Base-by-base conservation (phyloP, 2,888 invertebrate species). In the Catotricha subobsoleta region DNA sequence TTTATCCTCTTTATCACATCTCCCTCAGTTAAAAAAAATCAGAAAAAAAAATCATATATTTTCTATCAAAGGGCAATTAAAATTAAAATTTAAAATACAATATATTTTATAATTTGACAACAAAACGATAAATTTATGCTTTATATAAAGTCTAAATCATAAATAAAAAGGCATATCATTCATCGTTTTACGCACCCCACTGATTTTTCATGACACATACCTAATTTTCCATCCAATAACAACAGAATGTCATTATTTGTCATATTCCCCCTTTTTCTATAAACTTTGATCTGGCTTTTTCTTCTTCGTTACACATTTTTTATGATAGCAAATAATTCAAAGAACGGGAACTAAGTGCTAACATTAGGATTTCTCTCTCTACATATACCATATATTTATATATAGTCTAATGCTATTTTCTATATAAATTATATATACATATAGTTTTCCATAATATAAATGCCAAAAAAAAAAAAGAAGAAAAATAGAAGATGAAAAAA, bases 151-250 rank as follows among this genome's bases (percentile, higher is more conserved):
- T n/a, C n/a, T n/a, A n/a, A n/a, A n/a, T n/a, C n/a, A n/a, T n/a
- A n/a, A n/a, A n/a, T n/a, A n/a, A n/a, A n/a, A n/a, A n/a, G n/a
- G n/a, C n/a, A n/a, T n/a, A 36, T 36, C 21, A 36, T 36, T 25
- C 19, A 36, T 36, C 36, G 23, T 23, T 36, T 36, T 36, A 36
- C 15, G 10, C 36, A 36, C 36, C 36, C 36, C 25, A 36, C 36
- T 23, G 36, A 36, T 36, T 36, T 36, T 36, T 25, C 23, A 23
- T 36, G 36, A 36, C 36, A 36, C 23, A 36, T 36, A 36, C 36
- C 36, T 36, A 36, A 36, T 36, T 36, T 36, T 36, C 36, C 23
- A 36, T 36, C 36, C 36, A 36, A 36, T 36, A 36, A 36, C 36
- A 36, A 25, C 21, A 36, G 10, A 36, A 20, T 36, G 23, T 36